phyloP scores from a whole-genome alignment of 2,888 invertebrate genomes.

The Monopis laevigella region DNA sequence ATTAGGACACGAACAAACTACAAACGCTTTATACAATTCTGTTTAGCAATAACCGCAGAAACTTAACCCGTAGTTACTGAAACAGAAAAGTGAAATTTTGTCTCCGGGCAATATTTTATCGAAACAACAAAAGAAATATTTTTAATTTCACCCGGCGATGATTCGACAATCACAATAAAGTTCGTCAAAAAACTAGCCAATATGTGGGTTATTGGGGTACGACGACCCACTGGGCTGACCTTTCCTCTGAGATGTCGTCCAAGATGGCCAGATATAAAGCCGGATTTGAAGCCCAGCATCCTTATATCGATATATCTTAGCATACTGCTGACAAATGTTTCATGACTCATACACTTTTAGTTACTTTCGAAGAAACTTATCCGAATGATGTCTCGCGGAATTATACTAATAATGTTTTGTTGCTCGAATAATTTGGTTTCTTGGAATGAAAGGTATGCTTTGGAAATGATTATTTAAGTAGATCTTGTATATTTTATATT shows the following conservation, averaged over 20 bases:
- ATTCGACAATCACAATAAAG: constrained; percentile 10
- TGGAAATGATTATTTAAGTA: background rate
- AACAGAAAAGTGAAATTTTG: too few species aligned
- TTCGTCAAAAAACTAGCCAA: constrained; percentile 3
- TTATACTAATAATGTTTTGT: constrained; percentile 3
- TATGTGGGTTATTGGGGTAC: constrained; percentile 11
- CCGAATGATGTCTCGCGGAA: constrained; percentile 3
- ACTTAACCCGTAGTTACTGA: too few species aligned
- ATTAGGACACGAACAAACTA: too few species aligned
- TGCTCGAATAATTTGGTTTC: constrained; percentile 2
- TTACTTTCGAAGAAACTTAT: constrained; percentile 8
- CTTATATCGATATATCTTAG: constrained; percentile 1
- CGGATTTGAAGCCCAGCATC: constrained; percentile 4
- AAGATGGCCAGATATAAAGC: constrained; percentile 5
- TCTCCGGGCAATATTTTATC: too few species aligned
- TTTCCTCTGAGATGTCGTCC: constrained; percentile 22
- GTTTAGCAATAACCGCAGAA: too few species aligned
- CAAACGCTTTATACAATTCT: too few species aligned
- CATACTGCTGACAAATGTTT: background rate
- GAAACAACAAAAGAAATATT: constrained; percentile 8
- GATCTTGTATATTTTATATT: background rate
- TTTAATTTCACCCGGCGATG: constrained; percentile 6
- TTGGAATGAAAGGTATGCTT: constrained; percentile 4
- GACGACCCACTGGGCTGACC: constrained; percentile 29
- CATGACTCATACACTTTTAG: constrained; percentile 3